phyloP scores from a whole-genome alignment of 2,113 vertebrate species.

The Psephotus haematonotus region DNA sequence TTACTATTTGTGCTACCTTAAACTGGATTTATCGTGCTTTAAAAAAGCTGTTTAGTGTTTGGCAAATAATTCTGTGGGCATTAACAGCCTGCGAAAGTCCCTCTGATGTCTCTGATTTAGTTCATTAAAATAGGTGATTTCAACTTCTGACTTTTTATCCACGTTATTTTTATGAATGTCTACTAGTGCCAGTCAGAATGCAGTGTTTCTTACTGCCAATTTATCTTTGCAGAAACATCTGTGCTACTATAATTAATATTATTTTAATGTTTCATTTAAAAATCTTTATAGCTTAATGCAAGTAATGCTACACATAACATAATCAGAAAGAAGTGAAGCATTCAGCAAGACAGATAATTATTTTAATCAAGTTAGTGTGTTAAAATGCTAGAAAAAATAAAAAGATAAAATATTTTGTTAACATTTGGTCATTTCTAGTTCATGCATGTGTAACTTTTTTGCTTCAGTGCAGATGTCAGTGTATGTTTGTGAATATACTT shows the following conservation, averaged over 20 bases:
- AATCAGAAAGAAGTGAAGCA: slow-evolving; percentile 38
- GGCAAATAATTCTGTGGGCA: not conserved
- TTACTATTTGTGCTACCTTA: not conserved
- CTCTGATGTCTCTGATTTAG: not conserved
- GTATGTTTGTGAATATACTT: not conserved
- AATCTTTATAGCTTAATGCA: not conserved
- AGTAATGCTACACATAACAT: not conserved
- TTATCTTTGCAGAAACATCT: slow-evolving; percentile 55
- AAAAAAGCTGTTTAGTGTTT: not conserved
- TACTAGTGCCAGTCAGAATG: not conserved
- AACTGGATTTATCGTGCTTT: not conserved
- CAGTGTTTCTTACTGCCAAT: not conserved
- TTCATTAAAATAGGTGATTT: not conserved
- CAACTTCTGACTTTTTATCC: not conserved
- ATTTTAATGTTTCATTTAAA: slow-evolving; percentile 26
- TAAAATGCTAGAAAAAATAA: slow-evolving; percentile 1
- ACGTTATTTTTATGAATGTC: not conserved
- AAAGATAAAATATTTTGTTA: not conserved
- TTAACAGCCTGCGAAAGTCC: not conserved
- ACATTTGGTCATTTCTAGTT: not conserved
- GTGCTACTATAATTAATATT: slow-evolving; percentile 38
- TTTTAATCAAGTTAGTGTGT: not conserved
- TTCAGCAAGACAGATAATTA: slow-evolving; percentile 11
- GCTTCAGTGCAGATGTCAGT: not conserved
- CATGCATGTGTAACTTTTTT: not conserved